Conservation (phyloP, 1,140 invertebrate genomes). For the Goniozus legneri region DNA sequence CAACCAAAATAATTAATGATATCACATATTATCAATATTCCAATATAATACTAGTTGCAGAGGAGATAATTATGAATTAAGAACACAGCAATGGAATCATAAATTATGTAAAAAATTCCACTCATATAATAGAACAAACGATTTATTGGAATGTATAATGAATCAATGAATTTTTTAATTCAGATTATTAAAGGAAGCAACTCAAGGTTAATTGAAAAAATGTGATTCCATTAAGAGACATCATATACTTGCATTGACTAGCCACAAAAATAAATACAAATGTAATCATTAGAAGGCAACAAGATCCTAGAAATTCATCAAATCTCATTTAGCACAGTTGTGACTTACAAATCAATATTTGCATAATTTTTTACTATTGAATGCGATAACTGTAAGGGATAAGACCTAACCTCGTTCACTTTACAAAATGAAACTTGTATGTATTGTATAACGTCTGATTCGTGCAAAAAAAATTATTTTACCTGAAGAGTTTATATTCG, state of each 20-base stretch:
- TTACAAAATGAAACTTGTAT: background rate
- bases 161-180: background rate
- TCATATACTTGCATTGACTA: background rate
- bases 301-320: too few relatives aligned
- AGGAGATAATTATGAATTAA: background rate
- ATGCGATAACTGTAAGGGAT: conserved; percentile 4
- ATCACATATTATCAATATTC: conserved; percentile 3
- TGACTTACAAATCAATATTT: too few relatives aligned
- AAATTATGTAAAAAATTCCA: background rate
- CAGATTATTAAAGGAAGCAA: background rate
- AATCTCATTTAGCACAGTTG: too few relatives aligned
- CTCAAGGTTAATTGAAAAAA: background rate
- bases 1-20: conserved; percentile 9
- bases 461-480: conserved; percentile 11
- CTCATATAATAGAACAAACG: background rate
- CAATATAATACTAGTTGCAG: background rate
- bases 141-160: background rate
- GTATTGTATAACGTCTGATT: background rate
- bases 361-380: background rate
- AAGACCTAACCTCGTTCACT: conserved; percentile 17
- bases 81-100: background rate
- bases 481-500: conserved; percentile 28
- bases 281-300: background rate
- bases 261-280: background rate
- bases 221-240: background rate